These are phyloP conservation scores for Chiridota heheva DNA, from an alignment of 35 echinoderm and acorn worm genomes.

Conservation along the genomic window DNA sequence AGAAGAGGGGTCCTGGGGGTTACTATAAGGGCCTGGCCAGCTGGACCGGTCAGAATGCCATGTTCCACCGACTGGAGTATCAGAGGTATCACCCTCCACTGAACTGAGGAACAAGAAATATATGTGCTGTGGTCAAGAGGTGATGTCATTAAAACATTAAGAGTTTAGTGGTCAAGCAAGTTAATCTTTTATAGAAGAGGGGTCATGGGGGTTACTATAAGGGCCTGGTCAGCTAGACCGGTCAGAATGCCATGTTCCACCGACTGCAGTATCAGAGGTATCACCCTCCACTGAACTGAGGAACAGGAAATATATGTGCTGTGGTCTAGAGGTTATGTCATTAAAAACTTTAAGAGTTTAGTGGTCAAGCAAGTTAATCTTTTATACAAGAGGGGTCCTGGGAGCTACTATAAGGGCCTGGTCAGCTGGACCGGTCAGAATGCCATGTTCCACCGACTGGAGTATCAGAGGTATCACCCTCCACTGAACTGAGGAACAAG, in stretches of 20 bases:
- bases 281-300: conserved; percentile 85
- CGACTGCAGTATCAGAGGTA: conserved; percentile 68
- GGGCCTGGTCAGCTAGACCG: conserved; percentile 64
- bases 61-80: conserved; percentile 54
- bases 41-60: conserved; percentile 65
- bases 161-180: no score
- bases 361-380: background rate
- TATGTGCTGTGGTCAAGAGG: background rate
- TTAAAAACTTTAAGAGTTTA: background rate
- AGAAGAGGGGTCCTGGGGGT: background rate
- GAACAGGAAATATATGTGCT: background rate
- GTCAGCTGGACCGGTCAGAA: conserved; percentile 66
- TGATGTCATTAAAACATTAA: no score
- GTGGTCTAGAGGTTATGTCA: background rate
- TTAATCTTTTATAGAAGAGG: no score
- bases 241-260: conserved; percentile 56
- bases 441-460: conserved; percentile 47
- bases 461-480: conserved; percentile 85
- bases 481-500: conserved; percentile 63
- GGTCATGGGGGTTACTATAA: no score
- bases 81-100: conserved; percentile 45
- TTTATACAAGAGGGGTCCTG: background rate
- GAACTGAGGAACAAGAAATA: background rate
- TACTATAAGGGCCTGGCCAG: no score
- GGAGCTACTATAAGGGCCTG: background rate